Evolutionary conservation across 2,113 vertebrate species (phyloP).

Genomic region (Zosterops lateralis): DNA sequence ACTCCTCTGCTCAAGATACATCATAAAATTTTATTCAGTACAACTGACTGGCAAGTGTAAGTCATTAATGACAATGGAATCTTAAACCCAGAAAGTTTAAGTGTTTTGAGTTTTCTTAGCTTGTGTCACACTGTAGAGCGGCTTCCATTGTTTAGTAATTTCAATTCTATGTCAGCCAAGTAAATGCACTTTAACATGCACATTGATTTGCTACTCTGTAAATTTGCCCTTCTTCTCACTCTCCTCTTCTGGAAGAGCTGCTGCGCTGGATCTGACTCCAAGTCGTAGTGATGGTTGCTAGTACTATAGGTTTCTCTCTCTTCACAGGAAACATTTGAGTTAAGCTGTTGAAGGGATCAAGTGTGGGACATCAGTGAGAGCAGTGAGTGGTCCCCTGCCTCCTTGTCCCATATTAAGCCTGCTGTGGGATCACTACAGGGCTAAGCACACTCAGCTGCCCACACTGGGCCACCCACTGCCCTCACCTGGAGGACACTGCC

Average conservation of each 20-base stretch:
- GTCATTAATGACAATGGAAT: neutral
- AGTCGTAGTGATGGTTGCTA: neutral
- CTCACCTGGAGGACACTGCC: neutral
- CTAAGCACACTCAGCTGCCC: neutral
- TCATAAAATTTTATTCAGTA: neutral
- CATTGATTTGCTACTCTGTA: neutral
- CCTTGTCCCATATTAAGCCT: accelerated
- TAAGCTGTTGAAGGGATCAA: neutral
- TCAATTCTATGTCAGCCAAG: neutral
- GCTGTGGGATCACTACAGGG: neutral
- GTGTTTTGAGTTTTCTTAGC: neutral
- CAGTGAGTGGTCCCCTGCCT: accelerated
- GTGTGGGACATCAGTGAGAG: neutral
- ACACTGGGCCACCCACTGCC: too few relatives aligned
- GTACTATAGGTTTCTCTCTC: neutral
- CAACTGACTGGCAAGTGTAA: neutral
- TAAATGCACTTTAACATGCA: neutral
- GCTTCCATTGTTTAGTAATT: neutral
- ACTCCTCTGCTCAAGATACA: neutral
- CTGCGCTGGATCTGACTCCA: neutral
- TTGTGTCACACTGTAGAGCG: neutral
- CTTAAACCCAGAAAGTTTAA: neutral
- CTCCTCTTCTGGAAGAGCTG: neutral
- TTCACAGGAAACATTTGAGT: neutral
- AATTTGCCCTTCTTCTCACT: neutral